These are phyloP conservation scores for Corythornis vintsioides DNA, from an alignment of 2,113 vertebrate species.

Conservation along the genomic window DNA sequence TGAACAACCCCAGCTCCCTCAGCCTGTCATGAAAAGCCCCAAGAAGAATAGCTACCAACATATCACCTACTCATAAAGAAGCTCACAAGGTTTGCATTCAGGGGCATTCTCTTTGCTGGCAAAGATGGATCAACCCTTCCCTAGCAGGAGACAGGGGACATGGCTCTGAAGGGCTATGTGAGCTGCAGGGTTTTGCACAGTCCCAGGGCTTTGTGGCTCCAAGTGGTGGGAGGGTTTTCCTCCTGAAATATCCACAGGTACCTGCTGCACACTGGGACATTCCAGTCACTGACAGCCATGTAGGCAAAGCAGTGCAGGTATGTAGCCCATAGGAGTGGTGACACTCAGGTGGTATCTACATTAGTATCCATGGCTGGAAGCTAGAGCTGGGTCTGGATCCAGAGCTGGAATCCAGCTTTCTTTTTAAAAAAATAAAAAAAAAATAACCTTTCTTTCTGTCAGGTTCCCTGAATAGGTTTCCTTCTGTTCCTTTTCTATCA, in stretches of 20 bases:
- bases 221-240: not conserved
- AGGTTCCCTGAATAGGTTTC: not conserved
- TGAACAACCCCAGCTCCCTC: too few relatives aligned
- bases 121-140: not conserved
- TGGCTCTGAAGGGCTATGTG: not conserved
- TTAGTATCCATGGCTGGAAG: not conserved
- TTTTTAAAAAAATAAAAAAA: not conserved
- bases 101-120: not conserved
- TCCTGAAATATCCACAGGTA: not conserved
- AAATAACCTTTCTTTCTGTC: not conserved
- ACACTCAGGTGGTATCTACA: not conserved
- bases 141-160: too few relatives aligned
- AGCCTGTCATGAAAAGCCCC: not conserved
- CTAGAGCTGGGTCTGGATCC: not conserved
- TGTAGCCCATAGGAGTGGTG: too few relatives aligned
- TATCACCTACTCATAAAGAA: not conserved
- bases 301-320: not conserved
- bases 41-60: not conserved
- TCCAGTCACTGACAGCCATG: rapidly evolving
- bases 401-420: not conserved
- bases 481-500: not conserved
- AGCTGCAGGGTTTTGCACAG: not conserved
- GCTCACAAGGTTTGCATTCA: not conserved
- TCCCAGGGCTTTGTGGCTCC: not conserved
- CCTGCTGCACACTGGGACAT: not conserved